Base-by-base conservation (phyloP, 2,113 vertebrate species). In the Eptatretus burgeri region DNA sequence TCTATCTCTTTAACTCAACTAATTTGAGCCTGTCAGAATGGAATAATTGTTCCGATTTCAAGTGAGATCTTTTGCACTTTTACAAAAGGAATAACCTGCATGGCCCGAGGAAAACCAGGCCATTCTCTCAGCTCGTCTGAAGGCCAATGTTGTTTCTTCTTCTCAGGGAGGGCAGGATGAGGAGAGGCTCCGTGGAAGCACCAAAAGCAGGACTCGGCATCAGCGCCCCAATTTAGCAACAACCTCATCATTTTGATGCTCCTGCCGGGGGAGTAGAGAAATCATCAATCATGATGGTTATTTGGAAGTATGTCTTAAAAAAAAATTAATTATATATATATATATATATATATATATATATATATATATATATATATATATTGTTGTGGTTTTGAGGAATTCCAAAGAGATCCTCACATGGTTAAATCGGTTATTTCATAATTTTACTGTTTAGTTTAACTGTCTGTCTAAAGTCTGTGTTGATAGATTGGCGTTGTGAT, bases 171-270 rank as follows among this genome's bases (percentile, higher is more conserved):
- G 1, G 71, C 67, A 41, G 82, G 80, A 64, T 93, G 89, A 17
- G 75, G 74, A 52, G 67, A 71, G 1, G 70, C 75, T 65, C 85
- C 81, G 0, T 85, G 78, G 11, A 69, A 66, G 68, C 87, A 93
- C 1, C 72, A 72, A 69, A 96, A 95, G 72, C 87, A 94, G 64
- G 83, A 74, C 5, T 66, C 64, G 27, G 76, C 82, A 0, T 91
- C 70, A 51, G 82, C 86, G 64, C 85, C 85, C 10, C 80, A 73
- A 70, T 86, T 82, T 74, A 95, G 72, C 64, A 96, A 76, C 66
- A 77, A 81, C 65, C 82, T 85, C 68, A 96, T 75, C 52, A 96
- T 68, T 0, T 75, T 70, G 65, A 41, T 41, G 27, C 27, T 41
- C 27, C 27, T 41, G 27, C 27, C 27, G 7, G 7, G 27, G 27